These are phyloP conservation scores for Macrobrachium nipponense DNA, from an alignment of 1,140 invertebrate species.

Conservation along the genomic window DNA sequence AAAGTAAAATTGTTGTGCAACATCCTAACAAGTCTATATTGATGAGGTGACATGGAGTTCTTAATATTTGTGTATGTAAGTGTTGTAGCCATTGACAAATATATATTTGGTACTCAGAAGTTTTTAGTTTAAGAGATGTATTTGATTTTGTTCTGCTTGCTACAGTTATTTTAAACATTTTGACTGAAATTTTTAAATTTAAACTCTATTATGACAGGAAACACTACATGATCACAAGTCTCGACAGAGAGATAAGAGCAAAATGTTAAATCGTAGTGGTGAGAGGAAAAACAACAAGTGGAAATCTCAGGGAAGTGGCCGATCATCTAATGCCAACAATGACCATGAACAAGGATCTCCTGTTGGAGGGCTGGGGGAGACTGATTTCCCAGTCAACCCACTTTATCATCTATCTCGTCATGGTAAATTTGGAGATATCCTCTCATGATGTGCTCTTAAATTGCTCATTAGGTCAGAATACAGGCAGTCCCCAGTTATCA, in stretches of 20 bases:
- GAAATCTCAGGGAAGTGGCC: conserved; percentile 30
- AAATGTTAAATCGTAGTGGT: conserved; percentile 45
- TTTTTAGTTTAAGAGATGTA: no score
- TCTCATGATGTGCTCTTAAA: not conserved
- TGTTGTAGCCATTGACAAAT: no score
- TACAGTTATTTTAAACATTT: not conserved
- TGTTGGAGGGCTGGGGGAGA: conserved; percentile 25
- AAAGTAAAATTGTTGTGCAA: no score
- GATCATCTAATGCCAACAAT: conserved; percentile 14
- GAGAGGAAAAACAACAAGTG: conserved; percentile 57
- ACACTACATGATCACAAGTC: conserved; percentile 43
- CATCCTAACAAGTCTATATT: no score
- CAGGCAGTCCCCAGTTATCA: no score
- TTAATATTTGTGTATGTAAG: no score
- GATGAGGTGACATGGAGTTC: no score
- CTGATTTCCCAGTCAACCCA: conserved; percentile 44
- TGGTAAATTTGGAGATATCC: not conserved
- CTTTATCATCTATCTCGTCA: conserved; percentile 32
- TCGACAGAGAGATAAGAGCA: conserved; percentile 47
- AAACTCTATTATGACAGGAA: conserved; percentile 3
- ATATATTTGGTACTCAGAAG: no score
- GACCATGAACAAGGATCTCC: conserved; percentile 31
- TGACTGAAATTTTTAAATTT: not conserved
- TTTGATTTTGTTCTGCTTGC: not conserved
- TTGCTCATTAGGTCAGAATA: not conserved